Conservation (phyloP, 1,140 invertebrate genomes). For the Bombyx mori region ASM3026992v2 NC_085124.1:11091501-11092000, state of each 20-base stretch:
- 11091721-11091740: no score
- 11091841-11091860: slow-evolving; percentile 57
- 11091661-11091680: slow-evolving; percentile 1
- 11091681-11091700: no score
- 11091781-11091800: slow-evolving; percentile 24
- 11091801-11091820: slow-evolving; percentile 59
- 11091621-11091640: slow-evolving; percentile 11
- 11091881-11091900: slow-evolving; percentile 18
- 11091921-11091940: slow-evolving; percentile 44
- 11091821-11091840: slow-evolving; percentile 54
- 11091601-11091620: slow-evolving; percentile 38
- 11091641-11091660: slow-evolving; percentile 6
- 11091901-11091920: slow-evolving; percentile 19
- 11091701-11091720: no score
- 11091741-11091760: no score
- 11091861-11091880: slow-evolving; percentile 33
- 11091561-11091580: slow-evolving; percentile 72
- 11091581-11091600: slow-evolving; percentile 52
- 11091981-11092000: slow-evolving; percentile 37
- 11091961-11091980: slow-evolving; percentile 3
- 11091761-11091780: no score
- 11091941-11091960: slow-evolving; percentile 24
- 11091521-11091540: slow-evolving; percentile 92
- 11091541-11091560: slow-evolving; percentile 88
- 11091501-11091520: slow-evolving; percentile 78